phyloP scores from a whole-genome alignment of 2,888 invertebrate genomes.

The Drosophila differens region DNA sequence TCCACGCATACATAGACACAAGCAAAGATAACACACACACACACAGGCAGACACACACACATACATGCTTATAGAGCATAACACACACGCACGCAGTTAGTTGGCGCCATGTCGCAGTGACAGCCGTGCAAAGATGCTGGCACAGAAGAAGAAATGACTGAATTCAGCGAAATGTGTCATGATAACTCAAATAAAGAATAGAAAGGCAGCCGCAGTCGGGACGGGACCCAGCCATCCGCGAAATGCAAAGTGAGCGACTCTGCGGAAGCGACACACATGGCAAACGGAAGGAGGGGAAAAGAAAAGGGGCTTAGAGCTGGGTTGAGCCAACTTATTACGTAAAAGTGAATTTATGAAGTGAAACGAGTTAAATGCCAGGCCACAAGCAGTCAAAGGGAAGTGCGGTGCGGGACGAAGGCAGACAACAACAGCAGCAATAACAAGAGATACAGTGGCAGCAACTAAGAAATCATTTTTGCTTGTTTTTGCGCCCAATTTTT shows the following conservation, averaged over 20 bases:
- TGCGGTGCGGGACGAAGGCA: constrained; percentile 10
- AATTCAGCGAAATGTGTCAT: constrained; percentile 82
- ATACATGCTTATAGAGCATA: constrained; percentile 5
- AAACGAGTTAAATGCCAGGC: constrained; percentile 81
- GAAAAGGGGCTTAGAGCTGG: constrained; percentile 23
- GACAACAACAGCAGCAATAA: constrained; percentile 27
- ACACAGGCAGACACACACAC: constrained; percentile 13
- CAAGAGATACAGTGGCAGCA: constrained; percentile 30
- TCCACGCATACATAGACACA: constrained; percentile 9
- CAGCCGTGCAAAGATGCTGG: constrained; percentile 74
- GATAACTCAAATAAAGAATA: constrained; percentile 81
- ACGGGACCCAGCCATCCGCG: constrained; percentile 71
- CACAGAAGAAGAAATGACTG: constrained; percentile 80
- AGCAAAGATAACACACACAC: constrained; percentile 51
- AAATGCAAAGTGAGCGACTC: constrained; percentile 76
- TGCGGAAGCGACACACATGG: constrained; percentile 71
- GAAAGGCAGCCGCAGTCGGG: constrained; percentile 53
- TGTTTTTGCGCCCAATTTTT: constrained; percentile 77
- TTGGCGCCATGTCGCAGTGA: constrained; percentile 76
- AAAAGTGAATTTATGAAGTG: constrained; percentile 82
- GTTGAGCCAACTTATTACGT: constrained; percentile 75
- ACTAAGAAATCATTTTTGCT: constrained; percentile 72
- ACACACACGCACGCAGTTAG: constrained; percentile 41
- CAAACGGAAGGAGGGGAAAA: constrained; percentile 29
- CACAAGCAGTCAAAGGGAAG: constrained; percentile 46